These are phyloP conservation scores for Procavia capensis DNA, from an alignment of 2,113 vertebrate species.

Conservation along the genomic window DNA sequence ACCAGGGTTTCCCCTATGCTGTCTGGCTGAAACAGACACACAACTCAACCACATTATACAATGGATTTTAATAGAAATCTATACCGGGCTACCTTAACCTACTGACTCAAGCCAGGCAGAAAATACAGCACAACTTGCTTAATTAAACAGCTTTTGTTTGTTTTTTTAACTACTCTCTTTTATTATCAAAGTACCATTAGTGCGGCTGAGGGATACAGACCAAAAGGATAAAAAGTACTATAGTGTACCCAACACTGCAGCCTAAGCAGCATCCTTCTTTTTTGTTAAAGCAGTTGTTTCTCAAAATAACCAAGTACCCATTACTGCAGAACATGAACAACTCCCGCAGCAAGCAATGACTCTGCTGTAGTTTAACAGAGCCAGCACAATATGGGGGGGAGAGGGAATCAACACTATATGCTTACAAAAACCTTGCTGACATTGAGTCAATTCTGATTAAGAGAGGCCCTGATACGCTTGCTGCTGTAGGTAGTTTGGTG, in stretches of 20 bases:
- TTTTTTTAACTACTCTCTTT: conserved; percentile 30
- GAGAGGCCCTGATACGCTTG: too few species aligned
- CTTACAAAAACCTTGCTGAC: not conserved
- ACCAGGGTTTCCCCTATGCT: too few species aligned
- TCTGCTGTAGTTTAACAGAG: not conserved
- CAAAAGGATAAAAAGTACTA: conserved; percentile 14
- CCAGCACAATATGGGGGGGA: not conserved
- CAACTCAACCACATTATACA: not conserved
- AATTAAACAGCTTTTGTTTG: not conserved
- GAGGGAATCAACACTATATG: conserved; percentile 7
- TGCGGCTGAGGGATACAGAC: not conserved
- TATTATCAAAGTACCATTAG: not conserved
- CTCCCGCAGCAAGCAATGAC: not conserved
- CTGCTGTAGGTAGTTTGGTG: too few species aligned
- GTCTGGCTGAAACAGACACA: not conserved
- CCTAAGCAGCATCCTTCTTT: not conserved
- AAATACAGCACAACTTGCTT: conserved; percentile 11
- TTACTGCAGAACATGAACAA: not conserved
- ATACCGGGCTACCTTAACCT: conserved; percentile 11
- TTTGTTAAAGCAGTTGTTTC: conserved; percentile 23
- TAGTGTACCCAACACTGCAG: not conserved
- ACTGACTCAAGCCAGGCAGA: conserved; percentile 41
- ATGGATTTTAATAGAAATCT: conserved; percentile 42
- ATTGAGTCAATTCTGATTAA: too few species aligned
- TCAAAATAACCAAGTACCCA: not conserved